phyloP scores from a whole-genome alignment of 2,888 invertebrate species.

The Bibio marci region DNA sequence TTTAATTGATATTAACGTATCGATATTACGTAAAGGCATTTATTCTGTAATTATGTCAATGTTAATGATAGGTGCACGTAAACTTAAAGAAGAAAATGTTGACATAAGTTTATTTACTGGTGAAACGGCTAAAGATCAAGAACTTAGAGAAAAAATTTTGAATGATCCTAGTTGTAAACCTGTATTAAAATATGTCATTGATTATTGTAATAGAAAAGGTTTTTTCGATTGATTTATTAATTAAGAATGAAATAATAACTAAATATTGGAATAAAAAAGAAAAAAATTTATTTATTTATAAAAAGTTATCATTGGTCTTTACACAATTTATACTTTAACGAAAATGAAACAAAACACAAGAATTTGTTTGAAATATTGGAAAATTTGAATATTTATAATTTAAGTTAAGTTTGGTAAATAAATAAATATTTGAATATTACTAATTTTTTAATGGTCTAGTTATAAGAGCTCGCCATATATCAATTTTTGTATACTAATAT shows the following conservation, averaged over 20 bases:
- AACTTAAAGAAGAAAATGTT: background rate
- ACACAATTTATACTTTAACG: too few relatives aligned
- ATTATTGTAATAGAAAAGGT: conserved; percentile 1
- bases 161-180: background rate
- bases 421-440: too few relatives aligned
- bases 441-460: too few relatives aligned
- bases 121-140: background rate
- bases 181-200: background rate
- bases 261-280: background rate
- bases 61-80: background rate
- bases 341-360: too few relatives aligned
- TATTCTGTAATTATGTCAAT: background rate
- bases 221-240: background rate
- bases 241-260: background rate
- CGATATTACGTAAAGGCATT: background rate
- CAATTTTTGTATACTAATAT: too few relatives aligned
- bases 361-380: too few relatives aligned
- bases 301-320: too few relatives aligned
- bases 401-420: too few relatives aligned
- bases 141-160: background rate
- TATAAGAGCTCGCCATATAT: too few relatives aligned
- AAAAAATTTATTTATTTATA: background rate
- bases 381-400: too few relatives aligned
- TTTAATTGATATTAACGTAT: background rate
- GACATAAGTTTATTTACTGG: background rate